Base-by-base conservation (phyloP, 2,113 vertebrate genomes). In the Chlorodrepanis virens region DNA sequence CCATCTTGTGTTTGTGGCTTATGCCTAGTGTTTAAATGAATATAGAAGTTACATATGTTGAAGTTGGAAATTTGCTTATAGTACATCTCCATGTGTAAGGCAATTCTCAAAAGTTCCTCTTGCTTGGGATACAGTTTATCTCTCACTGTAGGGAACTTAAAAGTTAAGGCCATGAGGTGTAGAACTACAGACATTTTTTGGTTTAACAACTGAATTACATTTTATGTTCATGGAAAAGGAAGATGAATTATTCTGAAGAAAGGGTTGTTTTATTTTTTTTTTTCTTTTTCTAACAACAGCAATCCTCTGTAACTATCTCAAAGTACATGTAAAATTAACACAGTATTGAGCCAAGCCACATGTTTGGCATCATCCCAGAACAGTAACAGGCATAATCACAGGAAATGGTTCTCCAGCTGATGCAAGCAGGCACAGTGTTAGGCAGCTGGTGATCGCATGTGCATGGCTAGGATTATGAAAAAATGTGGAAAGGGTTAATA, bases 111-210 rank as follows among this genome's bases (percentile, higher is more conserved):
- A 60, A 74, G 54, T 69, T 68, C 53, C 25, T 72, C 1, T 47
- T 80, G 7, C 33, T 69, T 69, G 50, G 29, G 12, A 29, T 87
- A 9, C 10, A 67, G 25, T 85, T 84, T 67, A n/a, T 28, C 42
- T 56, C 31, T 92, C 0, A 0, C 28, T 88, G 35, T 12, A 37
- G 11, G 16, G 21, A 79, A 21, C 8, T 33, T 45, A 39, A 64
- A 81, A 42, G 14, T 56, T 44, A 45, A 42, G 29, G 56, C 3
- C 0, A 14, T 52, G 31, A 12, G 2, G 19, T 49, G 14, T 85
- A 52, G 79, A 78, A 63, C 12, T 45, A 29, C 47, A 50, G 42
- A 37, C 7, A 6, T 40, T 79, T 95, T 13, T 45, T 3, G 5
- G 4, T 57, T 65, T 76, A n/a, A 54, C 3, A 75, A 35, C 12